phyloP scores from a whole-genome alignment of 1,140 invertebrate genomes.

The Acromyrmex echinatior region DNA sequence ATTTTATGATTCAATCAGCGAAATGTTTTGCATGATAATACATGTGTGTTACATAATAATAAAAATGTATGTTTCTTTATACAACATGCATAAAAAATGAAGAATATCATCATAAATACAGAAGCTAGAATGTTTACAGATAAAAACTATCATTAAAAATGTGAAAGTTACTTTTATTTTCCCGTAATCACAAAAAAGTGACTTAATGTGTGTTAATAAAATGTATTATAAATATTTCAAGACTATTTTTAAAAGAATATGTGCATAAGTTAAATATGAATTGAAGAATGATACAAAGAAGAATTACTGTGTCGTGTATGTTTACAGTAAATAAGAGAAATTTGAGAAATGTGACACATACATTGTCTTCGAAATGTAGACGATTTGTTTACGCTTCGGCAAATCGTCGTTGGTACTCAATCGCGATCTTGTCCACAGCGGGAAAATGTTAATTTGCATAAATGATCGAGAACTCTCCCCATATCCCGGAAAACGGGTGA shows the following conservation, averaged over 20 bases:
- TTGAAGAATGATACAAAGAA: background rate
- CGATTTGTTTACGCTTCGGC: constrained; percentile 21
- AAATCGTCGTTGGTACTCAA: constrained; percentile 34
- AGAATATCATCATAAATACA: background rate
- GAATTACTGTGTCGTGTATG: background rate
- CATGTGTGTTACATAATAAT: background rate
- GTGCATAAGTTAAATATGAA: background rate
- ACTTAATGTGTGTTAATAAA: background rate
- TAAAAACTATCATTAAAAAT: background rate
- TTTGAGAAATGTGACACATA: background rate
- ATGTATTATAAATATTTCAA: background rate
- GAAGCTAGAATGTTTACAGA: background rate
- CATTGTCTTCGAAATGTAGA: background rate
- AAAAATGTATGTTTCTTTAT: background rate
- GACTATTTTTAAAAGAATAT: background rate
- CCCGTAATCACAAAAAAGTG: too few species aligned
- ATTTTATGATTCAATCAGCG: background rate
- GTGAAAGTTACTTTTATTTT: too few species aligned
- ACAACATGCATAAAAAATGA: background rate
- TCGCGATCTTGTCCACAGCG: constrained; percentile 27
- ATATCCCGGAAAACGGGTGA: constrained; percentile 54
- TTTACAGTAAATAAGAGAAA: background rate
- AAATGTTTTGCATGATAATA: background rate
- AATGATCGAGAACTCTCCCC: constrained; percentile 39
- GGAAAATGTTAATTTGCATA: constrained; percentile 59